Conservation (phyloP, 2,888 invertebrate species). For the Lissocephala sabroskyi region DNA sequence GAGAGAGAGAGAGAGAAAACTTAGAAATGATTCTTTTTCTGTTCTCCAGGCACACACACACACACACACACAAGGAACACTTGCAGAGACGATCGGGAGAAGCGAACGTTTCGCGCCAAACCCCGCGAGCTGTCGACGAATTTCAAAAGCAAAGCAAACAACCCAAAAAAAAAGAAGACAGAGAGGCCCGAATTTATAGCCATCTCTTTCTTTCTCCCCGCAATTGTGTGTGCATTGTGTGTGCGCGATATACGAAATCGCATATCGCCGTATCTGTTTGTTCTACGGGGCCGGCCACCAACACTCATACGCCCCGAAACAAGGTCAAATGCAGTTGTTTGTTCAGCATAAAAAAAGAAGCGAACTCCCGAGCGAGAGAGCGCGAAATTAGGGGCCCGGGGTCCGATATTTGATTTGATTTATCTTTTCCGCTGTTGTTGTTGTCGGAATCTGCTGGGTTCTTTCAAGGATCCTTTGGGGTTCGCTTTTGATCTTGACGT, state of each 20-base stretch:
- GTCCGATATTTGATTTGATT: conserved; percentile 64
- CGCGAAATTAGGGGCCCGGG: neutral
- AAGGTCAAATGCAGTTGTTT: conserved; percentile 66
- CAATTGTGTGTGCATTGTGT: conserved; percentile 7
- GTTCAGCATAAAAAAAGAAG: conserved; percentile 24
- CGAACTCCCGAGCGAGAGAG: neutral
- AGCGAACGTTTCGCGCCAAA: too few relatives aligned
- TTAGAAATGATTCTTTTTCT: too few relatives aligned
- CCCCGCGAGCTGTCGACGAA: too few relatives aligned
- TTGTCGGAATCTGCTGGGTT: conserved; percentile 18
- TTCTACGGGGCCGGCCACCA: conserved; percentile 40
- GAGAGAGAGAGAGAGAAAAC: neutral
- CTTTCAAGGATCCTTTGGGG: conserved; percentile 45
- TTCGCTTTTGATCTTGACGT: conserved; percentile 13
- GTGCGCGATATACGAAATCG: neutral
- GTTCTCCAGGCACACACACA: too few relatives aligned
- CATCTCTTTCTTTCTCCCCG: neutral
- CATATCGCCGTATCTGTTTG: conserved; percentile 48
- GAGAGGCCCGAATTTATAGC: neutral
- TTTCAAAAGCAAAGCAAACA: conserved; percentile 30
- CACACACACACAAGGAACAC: too few relatives aligned
- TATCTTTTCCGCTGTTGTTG: conserved; percentile 57
- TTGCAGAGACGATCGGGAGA: too few relatives aligned
- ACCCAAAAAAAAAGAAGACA: conserved; percentile 28
- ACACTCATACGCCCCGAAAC: conserved; percentile 46